These are phyloP conservation scores for Cisticola juncidis DNA, from an alignment of 2,113 vertebrate genomes.

Conservation along the genomic window DNA sequence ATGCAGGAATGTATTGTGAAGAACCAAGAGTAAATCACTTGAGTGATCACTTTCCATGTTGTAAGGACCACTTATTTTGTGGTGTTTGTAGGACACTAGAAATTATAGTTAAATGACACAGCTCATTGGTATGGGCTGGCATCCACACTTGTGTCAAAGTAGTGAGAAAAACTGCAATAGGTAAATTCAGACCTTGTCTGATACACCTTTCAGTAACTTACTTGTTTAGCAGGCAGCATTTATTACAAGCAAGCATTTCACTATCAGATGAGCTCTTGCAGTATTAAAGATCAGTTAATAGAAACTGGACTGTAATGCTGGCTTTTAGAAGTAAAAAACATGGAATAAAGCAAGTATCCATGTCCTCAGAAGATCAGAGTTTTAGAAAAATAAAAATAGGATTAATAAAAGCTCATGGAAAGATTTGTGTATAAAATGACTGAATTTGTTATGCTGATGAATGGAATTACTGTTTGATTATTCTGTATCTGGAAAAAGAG, in stretches of 20 bases:
- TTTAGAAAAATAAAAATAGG: neutral
- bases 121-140: neutral
- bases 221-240: neutral
- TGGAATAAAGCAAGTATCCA: neutral
- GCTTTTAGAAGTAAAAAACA: neutral
- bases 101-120: neutral
- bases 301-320: neutral
- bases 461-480: neutral
- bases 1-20: neutral
- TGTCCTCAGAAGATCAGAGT: neutral
- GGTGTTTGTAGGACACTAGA: neutral
- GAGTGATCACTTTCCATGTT: neutral
- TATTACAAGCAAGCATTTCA: neutral
- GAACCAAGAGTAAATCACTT: neutral
- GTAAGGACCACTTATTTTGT: neutral
- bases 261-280: neutral
- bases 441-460: neutral
- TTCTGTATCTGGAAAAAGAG: neutral
- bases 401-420: neutral
- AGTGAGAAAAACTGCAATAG: neutral
- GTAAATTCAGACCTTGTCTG: neutral
- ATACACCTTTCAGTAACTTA: neutral
- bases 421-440: neutral
- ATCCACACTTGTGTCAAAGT: neutral
- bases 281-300: neutral